Percentiles rank a stretch among this genome's conserved stretches.
Conservation (phyloP, 2,888 invertebrate species). For the Epinotia brunnichana region DNA sequence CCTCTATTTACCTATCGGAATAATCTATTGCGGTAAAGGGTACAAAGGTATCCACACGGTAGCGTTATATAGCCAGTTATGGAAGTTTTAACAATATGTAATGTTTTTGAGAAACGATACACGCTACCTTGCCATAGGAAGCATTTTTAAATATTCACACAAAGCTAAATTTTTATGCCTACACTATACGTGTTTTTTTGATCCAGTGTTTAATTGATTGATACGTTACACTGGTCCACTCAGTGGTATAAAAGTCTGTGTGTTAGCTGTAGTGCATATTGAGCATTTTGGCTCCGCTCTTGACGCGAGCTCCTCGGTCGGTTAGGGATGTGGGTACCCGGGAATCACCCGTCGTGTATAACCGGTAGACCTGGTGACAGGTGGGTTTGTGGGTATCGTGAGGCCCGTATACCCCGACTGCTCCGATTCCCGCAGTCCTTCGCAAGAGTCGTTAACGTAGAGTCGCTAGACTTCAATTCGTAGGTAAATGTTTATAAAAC, state of each 20-base stretch:
- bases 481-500: constrained; percentile 68
- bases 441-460: constrained; percentile 56
- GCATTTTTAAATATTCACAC: not conserved
- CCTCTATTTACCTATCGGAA: not conserved
- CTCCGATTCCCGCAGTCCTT: constrained; percentile 24
- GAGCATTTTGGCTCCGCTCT: constrained; percentile 8
- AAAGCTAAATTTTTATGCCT: not conserved
- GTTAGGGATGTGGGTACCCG: constrained; percentile 6
- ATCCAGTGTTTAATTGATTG: not conserved
- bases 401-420: constrained; percentile 10
- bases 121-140: not conserved
- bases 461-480: constrained; percentile 81
- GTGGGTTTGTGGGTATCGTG: not conserved
- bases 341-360: not conserved
- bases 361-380: not conserved
- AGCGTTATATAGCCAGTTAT: not conserved
- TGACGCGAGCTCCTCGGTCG: constrained; percentile 7
- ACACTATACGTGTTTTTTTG: not conserved
- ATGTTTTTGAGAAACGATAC: not conserved
- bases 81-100: no score
- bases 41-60: not conserved
- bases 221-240: not conserved
- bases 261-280: constrained; percentile 26
- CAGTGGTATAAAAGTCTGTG: constrained; percentile 36
- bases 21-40: not conserved